Evolutionary conservation across 1,140 invertebrate species (phyloP).

Genomic region (Lerema accius): DNA sequence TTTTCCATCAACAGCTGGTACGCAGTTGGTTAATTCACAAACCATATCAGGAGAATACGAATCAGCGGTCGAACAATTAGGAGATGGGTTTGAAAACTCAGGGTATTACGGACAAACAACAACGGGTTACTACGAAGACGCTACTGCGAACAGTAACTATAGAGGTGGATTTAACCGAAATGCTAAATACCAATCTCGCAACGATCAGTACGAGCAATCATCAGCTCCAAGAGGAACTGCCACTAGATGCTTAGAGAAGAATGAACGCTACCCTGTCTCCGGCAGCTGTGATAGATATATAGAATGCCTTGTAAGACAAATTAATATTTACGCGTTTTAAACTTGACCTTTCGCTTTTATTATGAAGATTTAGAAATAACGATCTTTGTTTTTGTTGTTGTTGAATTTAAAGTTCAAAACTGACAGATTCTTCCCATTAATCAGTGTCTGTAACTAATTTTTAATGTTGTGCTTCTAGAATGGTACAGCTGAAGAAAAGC

Average conservation of each 20-base stretch:
- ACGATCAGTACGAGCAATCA: slow-evolving; percentile 49
- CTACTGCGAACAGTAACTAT: slow-evolving; percentile 14
- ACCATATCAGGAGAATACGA: slow-evolving; percentile 17
- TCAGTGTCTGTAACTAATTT: slow-evolving; percentile 45
- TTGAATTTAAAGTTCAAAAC: slow-evolving; percentile 2
- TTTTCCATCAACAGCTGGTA: slow-evolving; percentile 36
- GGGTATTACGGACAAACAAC: slow-evolving; percentile 25
- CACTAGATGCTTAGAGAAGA: slow-evolving; percentile 84
- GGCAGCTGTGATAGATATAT: slow-evolving; percentile 89
- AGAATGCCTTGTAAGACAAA: slow-evolving; percentile 81
- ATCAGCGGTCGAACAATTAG: slow-evolving; percentile 14
- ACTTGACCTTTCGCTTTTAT: slow-evolving; percentile 52
- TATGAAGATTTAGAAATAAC: slow-evolving; percentile 23
- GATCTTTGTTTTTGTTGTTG: not conserved
- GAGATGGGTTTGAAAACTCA: slow-evolving; percentile 28
- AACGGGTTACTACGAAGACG: slow-evolving; percentile 16
- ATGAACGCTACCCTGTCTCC: slow-evolving; percentile 87
- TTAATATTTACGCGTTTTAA: slow-evolving; percentile 3
- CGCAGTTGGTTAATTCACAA: slow-evolving; percentile 42
- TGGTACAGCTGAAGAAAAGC: slow-evolving; percentile 88
- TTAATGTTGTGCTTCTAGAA: slow-evolving; percentile 85
- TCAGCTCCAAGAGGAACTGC: slow-evolving; percentile 38
- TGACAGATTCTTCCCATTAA: not conserved
- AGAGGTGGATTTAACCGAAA: slow-evolving; percentile 18
- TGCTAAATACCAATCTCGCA: slow-evolving; percentile 30